Evolutionary conservation across 2,113 vertebrate species (phyloP).

Genomic region (Perognathus longimembris): DNA sequence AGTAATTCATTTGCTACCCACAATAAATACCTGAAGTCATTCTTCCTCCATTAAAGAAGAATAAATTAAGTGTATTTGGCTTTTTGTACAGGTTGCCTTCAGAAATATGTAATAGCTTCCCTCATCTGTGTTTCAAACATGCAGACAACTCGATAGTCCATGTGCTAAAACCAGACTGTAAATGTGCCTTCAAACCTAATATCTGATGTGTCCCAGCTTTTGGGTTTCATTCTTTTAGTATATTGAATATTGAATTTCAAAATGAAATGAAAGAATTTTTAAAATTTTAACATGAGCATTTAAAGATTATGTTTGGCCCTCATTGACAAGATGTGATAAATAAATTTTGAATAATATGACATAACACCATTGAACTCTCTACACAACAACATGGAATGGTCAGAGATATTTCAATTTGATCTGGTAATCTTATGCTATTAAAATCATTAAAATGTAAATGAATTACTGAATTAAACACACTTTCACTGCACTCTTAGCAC

Average conservation of each 20-base stretch:
- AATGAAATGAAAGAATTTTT: slow-evolving; percentile 36
- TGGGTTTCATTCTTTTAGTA: slow-evolving; percentile 8
- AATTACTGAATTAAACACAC: slow-evolving; percentile 87
- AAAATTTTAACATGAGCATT: slow-evolving; percentile 20
- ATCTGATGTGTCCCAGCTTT: slow-evolving; percentile 28
- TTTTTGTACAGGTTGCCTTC: slow-evolving; percentile 44
- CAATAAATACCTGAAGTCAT: slow-evolving; percentile 48
- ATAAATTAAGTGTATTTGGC: slow-evolving; percentile 61
- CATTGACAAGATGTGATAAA: slow-evolving; percentile 71
- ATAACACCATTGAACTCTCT: slow-evolving; percentile 74
- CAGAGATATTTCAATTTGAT: slow-evolving; percentile 85
- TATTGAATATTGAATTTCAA: slow-evolving; percentile 41
- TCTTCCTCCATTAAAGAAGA: slow-evolving; percentile 68
- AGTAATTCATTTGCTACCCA: slow-evolving; percentile 13
- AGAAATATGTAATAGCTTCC: slow-evolving; percentile 53
- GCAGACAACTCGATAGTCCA: slow-evolving; percentile 15
- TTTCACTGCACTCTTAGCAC: slow-evolving; percentile 84
- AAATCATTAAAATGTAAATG: slow-evolving; percentile 89
- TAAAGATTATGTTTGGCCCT: slow-evolving; percentile 50
- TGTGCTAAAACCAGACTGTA: slow-evolving; percentile 14
- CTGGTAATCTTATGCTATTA: slow-evolving; percentile 83
- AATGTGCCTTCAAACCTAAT: slow-evolving; percentile 49
- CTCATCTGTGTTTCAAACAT: slow-evolving; percentile 59
- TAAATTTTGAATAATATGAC: slow-evolving; percentile 68
- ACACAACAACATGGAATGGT: slow-evolving; percentile 73